Evolutionary conservation across 2,113 vertebrate species (phyloP).

Genomic region (cat (Felis catus)): F.catus_Fca126_mat1.0 CM031419.1:162713001-162713500

Average conservation of each 20-base stretch:
- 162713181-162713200: conserved; percentile 13
- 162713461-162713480: neutral
- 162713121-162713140: neutral
- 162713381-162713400: conserved; percentile 23
- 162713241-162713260: conserved; percentile 41
- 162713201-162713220: conserved; percentile 5
- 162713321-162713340: neutral
- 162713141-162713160: conserved; percentile 18
- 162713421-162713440: conserved; percentile 38
- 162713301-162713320: conserved; percentile 42
- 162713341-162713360: conserved; percentile 35
- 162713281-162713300: neutral
- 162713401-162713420: conserved; percentile 5
- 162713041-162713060: conserved; percentile 25
- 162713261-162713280: conserved; percentile 49
- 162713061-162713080: conserved; percentile 10
- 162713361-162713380: neutral
- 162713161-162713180: conserved; percentile 24
- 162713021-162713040: neutral
- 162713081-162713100: conserved; percentile 25
- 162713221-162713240: conserved; percentile 50
- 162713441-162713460: neutral
- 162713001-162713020: neutral
- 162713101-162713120: conserved; percentile 17
- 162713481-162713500: neutral